Evolutionary conservation across 2,888 invertebrate genomes (phyloP).

Genomic region (Craniophora ligustri): DNA sequence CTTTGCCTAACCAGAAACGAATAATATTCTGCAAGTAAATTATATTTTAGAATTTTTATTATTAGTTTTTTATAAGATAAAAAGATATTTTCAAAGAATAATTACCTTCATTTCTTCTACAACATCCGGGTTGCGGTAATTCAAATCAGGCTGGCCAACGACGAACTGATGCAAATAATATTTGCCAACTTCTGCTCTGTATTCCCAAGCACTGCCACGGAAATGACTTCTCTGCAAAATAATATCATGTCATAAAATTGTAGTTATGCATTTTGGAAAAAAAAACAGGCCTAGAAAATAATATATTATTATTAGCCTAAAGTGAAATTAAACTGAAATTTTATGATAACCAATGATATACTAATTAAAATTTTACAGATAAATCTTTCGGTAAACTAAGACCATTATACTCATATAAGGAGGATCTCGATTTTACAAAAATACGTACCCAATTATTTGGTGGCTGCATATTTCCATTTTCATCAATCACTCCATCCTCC

Average conservation of each 20-base stretch:
- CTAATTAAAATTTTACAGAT: no score
- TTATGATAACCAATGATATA: no score
- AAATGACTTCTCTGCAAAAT: constrained; percentile 85
- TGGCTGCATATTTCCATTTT: constrained; percentile 83
- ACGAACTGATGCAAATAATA: constrained; percentile 93
- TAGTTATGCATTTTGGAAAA: no score
- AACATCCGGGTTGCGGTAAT: constrained; percentile 91
- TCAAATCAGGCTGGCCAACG: constrained; percentile 92
- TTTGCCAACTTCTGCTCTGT: constrained; percentile 89
- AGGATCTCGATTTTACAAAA: constrained; percentile 24
- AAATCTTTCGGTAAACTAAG: constrained; percentile 32
- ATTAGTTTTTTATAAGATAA: no score
- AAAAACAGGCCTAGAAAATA: no score
- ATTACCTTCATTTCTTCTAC: constrained; percentile 88
- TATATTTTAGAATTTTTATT: neutral
- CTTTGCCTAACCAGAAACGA: constrained; percentile 94
- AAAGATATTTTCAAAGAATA: neutral
- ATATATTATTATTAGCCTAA: no score
- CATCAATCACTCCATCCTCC: constrained; percentile 87
- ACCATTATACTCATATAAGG: constrained; percentile 27
- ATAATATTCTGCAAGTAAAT: constrained; percentile 87
- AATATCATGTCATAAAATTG: no score
- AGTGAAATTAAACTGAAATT: no score
- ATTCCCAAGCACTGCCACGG: constrained; percentile 92
- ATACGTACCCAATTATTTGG: constrained; percentile 92